phyloP scores from a whole-genome alignment of 2,888 invertebrate genomes.

The Rhagophthalmus giganteus region DNA sequence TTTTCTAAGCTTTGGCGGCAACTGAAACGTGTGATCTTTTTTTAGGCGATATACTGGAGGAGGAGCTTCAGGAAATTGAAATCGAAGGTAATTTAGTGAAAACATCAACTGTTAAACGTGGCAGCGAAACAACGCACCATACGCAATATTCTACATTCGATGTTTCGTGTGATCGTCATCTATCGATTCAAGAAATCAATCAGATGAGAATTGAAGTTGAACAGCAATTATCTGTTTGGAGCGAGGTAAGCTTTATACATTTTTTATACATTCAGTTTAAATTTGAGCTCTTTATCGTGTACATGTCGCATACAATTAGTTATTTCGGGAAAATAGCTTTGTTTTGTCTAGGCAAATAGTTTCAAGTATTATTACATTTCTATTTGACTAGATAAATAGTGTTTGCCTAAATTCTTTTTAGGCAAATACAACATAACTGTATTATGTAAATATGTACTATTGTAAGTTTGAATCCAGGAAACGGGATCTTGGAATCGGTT shows the following conservation, averaged over 20 bases:
- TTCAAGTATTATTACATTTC: no score
- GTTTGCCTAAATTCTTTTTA: no score
- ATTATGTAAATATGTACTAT: no score
- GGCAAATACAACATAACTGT: no score
- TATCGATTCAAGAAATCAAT: slow-evolving; percentile 53
- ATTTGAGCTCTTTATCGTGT: no score
- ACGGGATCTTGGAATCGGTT: no score
- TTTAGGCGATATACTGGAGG: slow-evolving; percentile 48
- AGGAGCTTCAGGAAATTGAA: slow-evolving; percentile 59
- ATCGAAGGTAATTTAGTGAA: slow-evolving; percentile 74
- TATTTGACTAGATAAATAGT: no score
- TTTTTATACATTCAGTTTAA: neutral
- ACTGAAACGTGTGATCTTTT: neutral
- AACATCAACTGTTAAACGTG: slow-evolving; percentile 70
- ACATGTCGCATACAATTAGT: no score
- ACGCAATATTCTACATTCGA: slow-evolving; percentile 58
- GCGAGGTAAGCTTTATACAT: slow-evolving; percentile 46
- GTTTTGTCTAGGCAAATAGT: no score
- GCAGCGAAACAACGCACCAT: slow-evolving; percentile 75
- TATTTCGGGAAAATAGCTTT: no score
- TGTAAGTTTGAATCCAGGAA: no score
- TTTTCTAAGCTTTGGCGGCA: no score
- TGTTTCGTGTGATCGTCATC: slow-evolving; percentile 37
- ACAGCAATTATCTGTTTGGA: slow-evolving; percentile 58
- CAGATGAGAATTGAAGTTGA: slow-evolving; percentile 57